Percentiles rank a stretch among this genome's conserved stretches.
Evolutionary conservation across 2,797 vertebrate genomes (phyloP).

Genomic region (Phyllotis vaccarum): DNA sequence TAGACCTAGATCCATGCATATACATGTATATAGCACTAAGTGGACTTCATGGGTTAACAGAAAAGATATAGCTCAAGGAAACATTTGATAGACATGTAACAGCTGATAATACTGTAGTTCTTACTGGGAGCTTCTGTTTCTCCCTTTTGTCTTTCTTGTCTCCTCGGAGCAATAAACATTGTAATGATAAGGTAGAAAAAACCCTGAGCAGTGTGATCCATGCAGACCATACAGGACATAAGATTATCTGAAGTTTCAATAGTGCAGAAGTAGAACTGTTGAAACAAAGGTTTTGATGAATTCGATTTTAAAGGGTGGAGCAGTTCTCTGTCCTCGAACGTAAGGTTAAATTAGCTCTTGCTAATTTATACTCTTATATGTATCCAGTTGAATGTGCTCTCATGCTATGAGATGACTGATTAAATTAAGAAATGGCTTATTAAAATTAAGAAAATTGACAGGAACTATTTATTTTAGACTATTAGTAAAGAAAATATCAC

Average conservation of each 20-base stretch:
- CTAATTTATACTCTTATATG: neutral
- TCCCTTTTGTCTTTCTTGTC: conserved; percentile 6
- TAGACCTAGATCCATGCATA: neutral
- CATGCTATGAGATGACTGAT: too few species aligned
- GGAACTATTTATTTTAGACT: conserved; percentile 41
- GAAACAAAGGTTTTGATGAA: conserved; percentile 64
- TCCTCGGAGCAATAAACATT: conserved; percentile 39
- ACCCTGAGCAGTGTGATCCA: neutral
- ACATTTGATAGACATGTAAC: neutral
- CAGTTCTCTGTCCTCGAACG: conserved; percentile 1
- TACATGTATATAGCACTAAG: neutral
- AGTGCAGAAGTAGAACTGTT: conserved; percentile 58
- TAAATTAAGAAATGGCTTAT: too few species aligned
- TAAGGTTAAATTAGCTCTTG: conserved; percentile 47
- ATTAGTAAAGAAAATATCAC: conserved; percentile 62
- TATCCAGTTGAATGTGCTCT: conserved; percentile 13
- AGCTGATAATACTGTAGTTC: neutral
- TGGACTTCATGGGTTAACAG: too few species aligned
- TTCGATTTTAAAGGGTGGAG: conserved; percentile 44
- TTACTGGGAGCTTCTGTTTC: neutral
- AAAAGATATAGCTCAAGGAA: neutral
- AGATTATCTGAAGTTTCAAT: conserved; percentile 56
- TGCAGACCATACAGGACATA: conserved; percentile 44
- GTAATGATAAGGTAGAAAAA: conserved; percentile 16
- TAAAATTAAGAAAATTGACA: conserved; percentile 65